A percentile compares a stretch with the other conserved stretches of the same genome.
These are phyloP conservation scores for Cyclophora punctaria DNA, from an alignment of 2,888 invertebrate species.

Conservation along the genomic window DNA sequence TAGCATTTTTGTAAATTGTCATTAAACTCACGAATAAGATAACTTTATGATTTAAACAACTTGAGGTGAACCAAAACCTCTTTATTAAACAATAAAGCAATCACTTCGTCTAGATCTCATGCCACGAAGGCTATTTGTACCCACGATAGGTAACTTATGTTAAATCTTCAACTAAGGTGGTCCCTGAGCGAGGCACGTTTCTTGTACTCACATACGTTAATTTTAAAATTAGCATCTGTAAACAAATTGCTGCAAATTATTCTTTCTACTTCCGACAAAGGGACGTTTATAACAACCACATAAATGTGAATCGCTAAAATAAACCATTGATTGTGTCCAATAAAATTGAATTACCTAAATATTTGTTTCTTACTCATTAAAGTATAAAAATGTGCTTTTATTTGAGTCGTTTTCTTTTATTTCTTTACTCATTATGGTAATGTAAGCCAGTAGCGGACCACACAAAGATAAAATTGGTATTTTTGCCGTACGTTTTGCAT, in stretches of 20 bases:
- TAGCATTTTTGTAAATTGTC: no score
- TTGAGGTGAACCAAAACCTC: no score
- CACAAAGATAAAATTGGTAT: conserved; percentile 51
- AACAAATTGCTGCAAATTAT: conserved; percentile 60
- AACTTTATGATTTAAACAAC: no score
- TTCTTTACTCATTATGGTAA: conserved; percentile 38
- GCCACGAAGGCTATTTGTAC: conserved; percentile 18
- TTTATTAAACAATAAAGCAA: no score
- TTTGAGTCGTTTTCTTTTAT: conserved; percentile 15
- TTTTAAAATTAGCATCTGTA: conserved; percentile 70
- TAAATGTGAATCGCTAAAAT: conserved; percentile 15
- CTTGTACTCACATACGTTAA: conserved; percentile 66
- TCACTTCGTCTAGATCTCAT: conserved; percentile 5
- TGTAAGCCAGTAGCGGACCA: conserved; percentile 43
- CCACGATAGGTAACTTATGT: conserved; percentile 24
- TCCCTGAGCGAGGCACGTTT: conserved; percentile 61
- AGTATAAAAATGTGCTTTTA: conserved; percentile 8
- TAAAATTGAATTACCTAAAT: conserved; percentile 13
- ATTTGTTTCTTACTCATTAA: conserved; percentile 26
- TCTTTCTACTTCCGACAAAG: conserved; percentile 41
- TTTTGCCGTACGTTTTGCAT: conserved; percentile 54
- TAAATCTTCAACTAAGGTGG: conserved; percentile 52
- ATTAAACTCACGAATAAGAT: no score
- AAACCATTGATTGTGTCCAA: conserved; percentile 15
- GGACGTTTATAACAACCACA: conserved; percentile 31